Evolutionary conservation across 2,113 vertebrate species (phyloP).

Genomic region (Thalassarche chlororhynchos): DNA sequence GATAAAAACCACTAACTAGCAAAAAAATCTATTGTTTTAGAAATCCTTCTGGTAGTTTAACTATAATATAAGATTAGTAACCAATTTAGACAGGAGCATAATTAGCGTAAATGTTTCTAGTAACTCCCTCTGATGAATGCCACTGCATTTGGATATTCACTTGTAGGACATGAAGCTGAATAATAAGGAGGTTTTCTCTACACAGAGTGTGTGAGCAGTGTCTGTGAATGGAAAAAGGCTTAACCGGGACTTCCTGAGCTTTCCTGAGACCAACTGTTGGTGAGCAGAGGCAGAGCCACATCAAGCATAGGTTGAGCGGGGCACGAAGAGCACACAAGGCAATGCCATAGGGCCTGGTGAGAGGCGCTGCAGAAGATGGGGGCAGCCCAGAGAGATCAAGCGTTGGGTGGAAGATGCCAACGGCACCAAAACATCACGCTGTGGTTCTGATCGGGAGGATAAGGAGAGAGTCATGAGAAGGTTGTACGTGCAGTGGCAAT

Average conservation of each 20-base stretch:
- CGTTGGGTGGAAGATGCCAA: not conserved
- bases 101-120: conserved; percentile 17
- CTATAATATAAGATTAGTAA: conserved; percentile 23
- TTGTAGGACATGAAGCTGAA: conserved; percentile 4
- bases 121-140: conserved; percentile 27
- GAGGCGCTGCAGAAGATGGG: not conserved
- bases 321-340: not conserved
- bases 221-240: not conserved
- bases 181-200: not conserved
- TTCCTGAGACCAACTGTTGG: not conserved
- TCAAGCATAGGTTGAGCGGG: not conserved
- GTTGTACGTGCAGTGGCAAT: not conserved
- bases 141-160: not conserved
- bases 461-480: not conserved
- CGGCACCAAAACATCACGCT: not conserved
- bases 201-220: not conserved
- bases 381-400: not conserved
- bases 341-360: not conserved
- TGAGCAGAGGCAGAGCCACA: not conserved
- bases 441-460: not conserved
- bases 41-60: conserved; percentile 35
- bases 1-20: conserved; percentile 20
- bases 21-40: conserved; percentile 37
- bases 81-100: conserved; percentile 39
- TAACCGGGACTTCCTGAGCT: not conserved